Base-by-base conservation (phyloP, 53 echinoderm and acorn worm genomes). In the Patiria pectinifera region DNA sequence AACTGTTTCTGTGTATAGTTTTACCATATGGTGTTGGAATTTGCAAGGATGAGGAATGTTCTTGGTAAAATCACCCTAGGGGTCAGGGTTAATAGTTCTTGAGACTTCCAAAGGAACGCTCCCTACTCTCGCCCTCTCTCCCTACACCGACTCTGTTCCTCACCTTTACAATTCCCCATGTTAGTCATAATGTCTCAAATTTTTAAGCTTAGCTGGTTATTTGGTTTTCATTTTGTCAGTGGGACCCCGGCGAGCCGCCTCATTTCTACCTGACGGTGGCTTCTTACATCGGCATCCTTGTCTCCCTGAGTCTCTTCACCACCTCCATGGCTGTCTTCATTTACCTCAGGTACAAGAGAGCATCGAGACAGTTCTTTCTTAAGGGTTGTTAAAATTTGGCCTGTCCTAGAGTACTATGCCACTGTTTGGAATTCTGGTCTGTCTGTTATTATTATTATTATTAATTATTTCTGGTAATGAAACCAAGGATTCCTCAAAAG, bases 161-260 rank as follows among this genome's bases (percentile, higher is more conserved):
- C 19, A 16, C 21, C 53, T 49, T 87, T 48, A 19, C 46, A 87
- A 0, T 53, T 53, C 53, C 53, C 2, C 53, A 2, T 1, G 53
- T 53, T 2, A 53, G 0, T 53, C 0, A 43, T 7, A 25, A 76
- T 77, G 58, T 48, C 48, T 48, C 16, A 3, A 21, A 8, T 74
- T 23, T 23, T 23, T 24, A 4, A 74, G 22, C 74, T 18, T 25
- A 2, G 9, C 74, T 23, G 1, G 0, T 23, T 24, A 74, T 23
- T 18, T 16, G 8, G n/a, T 24, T 83, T 91, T 84, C 13, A 62
- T 82, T 14, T 47, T 69, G 35, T 25, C 69, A 98, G 98, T 98
- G 98, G 98, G 93, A 93, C 69, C 96, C 98, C 16, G 94, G 93
- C 2, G 96, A 94, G 58, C 96, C 96, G 16, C 95, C 96, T 22